Percentiles rank a stretch among this genome's conserved stretches.
phyloP scores from a whole-genome alignment of 2,113 vertebrate species.

The Nycticorax nycticorax region DNA sequence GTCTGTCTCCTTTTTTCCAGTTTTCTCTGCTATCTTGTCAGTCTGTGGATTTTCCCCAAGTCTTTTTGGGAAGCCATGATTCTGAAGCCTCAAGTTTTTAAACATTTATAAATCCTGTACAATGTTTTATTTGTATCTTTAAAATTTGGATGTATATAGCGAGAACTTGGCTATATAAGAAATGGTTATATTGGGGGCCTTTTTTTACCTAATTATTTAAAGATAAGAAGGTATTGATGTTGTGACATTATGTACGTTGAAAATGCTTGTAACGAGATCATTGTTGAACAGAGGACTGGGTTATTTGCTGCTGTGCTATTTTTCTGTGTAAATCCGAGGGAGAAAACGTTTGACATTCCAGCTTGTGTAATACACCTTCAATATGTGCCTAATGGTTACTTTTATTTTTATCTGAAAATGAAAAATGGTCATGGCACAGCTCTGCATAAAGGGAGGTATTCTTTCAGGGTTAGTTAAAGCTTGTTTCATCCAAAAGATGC shows the following conservation, averaged over 20 bases:
- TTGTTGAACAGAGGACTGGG: conserved; percentile 62
- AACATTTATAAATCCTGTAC: conserved; percentile 81
- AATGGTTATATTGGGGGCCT: conserved; percentile 73
- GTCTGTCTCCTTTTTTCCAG: conserved; percentile 70
- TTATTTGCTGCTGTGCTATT: conserved; percentile 76
- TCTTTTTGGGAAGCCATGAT: conserved; percentile 61
- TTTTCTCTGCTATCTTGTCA: conserved; percentile 64
- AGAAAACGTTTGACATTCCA: conserved; percentile 60
- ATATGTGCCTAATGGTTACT: conserved; percentile 64
- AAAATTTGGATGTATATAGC: conserved; percentile 79
- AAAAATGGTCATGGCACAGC: conserved; percentile 21
- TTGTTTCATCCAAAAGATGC: background rate
- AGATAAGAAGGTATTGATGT: conserved; percentile 69
- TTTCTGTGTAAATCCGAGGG: conserved; percentile 67
- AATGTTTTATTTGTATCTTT: conserved; percentile 82
- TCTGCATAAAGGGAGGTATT: conserved; percentile 18
- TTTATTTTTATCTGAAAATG: conserved; percentile 27
- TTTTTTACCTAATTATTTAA: conserved; percentile 81
- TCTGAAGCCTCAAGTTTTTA: conserved; percentile 82
- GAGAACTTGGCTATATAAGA: conserved; percentile 75
- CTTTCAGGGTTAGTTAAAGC: background rate
- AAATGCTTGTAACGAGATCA: conserved; percentile 68
- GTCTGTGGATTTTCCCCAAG: conserved; percentile 55
- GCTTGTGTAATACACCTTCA: conserved; percentile 58
- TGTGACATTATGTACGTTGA: conserved; percentile 74